These are phyloP conservation scores for Epirrita christyi DNA, from an alignment of 2,888 invertebrate species.

Conservation along the genomic window DNA sequence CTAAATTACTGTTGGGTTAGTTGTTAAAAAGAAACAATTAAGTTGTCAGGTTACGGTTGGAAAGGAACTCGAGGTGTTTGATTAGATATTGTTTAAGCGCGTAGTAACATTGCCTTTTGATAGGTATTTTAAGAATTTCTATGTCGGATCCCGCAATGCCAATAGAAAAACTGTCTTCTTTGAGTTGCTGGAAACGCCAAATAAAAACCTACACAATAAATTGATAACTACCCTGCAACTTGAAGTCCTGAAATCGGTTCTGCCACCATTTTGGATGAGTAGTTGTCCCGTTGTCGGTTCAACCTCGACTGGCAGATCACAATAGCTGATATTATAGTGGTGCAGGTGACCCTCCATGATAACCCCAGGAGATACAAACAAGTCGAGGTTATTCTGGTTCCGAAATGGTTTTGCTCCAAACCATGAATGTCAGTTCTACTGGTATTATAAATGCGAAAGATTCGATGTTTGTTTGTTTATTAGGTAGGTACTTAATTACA, in stretches of 20 bases:
- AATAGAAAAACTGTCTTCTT: no score
- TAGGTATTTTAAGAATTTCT: no score
- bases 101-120: no score
- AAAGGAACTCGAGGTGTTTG: no score
- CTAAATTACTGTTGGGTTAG: no score
- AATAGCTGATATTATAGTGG: conserved; percentile 21
- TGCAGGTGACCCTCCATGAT: conserved; percentile 49
- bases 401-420: conserved; percentile 21
- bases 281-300: conserved; percentile 60
- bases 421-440: background rate
- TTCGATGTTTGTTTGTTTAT: background rate
- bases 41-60: no score
- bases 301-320: conserved; percentile 46
- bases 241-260: conserved; percentile 87
- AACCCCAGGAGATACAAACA: conserved; percentile 58
- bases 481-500: background rate
- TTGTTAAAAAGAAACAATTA: no score
- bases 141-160: no score
- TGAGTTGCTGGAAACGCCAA: no score
- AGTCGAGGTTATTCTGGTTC: conserved; percentile 32
- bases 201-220: background rate
- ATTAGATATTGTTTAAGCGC: no score
- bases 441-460: background rate
- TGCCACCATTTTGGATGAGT: conserved; percentile 62
- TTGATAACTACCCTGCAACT: conserved; percentile 86